Evolutionary conservation across 1,140 invertebrate genomes (phyloP).

Genomic region (Trichonephila clavata): DNA sequence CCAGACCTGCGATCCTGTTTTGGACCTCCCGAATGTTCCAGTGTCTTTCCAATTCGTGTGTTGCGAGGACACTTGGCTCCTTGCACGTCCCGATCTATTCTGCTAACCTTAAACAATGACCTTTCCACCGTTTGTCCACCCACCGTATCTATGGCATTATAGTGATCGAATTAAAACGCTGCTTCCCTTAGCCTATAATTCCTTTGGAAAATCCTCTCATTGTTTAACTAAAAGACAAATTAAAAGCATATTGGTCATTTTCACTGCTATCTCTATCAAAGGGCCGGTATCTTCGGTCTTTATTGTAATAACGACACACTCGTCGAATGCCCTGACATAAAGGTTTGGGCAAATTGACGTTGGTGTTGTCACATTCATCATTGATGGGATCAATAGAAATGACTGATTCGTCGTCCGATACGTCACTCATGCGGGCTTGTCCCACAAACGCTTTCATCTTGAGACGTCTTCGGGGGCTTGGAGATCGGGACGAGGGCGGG

Average conservation of each 20-base stretch:
- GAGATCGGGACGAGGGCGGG: background rate
- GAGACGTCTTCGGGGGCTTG: too few species aligned
- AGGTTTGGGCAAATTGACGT: conserved; percentile 28
- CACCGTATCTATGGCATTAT: background rate
- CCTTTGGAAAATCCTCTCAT: conserved; percentile 45
- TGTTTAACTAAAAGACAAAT: background rate
- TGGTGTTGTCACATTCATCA: background rate
- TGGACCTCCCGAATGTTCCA: background rate
- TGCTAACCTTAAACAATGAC: background rate
- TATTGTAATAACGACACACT: background rate
- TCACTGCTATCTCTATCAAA: background rate
- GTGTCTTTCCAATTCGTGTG: background rate
- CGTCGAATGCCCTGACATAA: background rate
- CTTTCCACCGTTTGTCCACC: too few species aligned
- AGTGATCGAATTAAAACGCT: too few species aligned
- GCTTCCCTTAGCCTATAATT: too few species aligned
- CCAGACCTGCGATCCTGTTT: background rate
- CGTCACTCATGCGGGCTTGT: background rate
- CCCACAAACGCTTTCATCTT: background rate
- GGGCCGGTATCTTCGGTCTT: background rate
- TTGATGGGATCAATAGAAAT: background rate
- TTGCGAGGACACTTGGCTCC: background rate
- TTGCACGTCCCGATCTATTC: background rate
- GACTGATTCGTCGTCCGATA: background rate
- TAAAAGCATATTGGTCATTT: background rate